These are phyloP conservation scores for Atethmia centrago DNA, from an alignment of 2,888 invertebrate genomes.

Conservation along the genomic window DNA sequence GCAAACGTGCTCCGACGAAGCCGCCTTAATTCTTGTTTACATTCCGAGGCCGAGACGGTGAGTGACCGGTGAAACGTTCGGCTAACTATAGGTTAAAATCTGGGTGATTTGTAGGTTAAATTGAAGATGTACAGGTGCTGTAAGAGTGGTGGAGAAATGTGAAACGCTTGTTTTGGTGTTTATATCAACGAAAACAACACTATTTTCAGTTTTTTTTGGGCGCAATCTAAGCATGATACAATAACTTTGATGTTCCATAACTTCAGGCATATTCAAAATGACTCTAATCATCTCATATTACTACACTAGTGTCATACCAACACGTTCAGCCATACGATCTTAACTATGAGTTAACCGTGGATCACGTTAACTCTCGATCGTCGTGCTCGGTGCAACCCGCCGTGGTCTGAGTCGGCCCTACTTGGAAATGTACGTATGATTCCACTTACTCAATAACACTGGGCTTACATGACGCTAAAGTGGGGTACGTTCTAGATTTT, in stretches of 20 bases:
- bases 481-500: constrained; percentile 21
- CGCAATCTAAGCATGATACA: neutral
- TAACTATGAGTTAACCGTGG: constrained; percentile 46
- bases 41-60: constrained; percentile 50
- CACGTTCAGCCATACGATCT: neutral
- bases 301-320: neutral
- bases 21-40: constrained; percentile 60
- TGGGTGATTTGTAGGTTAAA: neutral
- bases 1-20: constrained; percentile 56
- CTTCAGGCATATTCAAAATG: neutral
- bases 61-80: constrained; percentile 40
- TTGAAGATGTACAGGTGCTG: too few species aligned
- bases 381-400: constrained; percentile 67
- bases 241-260: neutral
- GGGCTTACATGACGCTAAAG: constrained; percentile 79
- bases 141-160: too few species aligned
- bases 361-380: constrained; percentile 54
- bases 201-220: too few species aligned
- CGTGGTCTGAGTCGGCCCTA: constrained; percentile 83
- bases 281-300: neutral
- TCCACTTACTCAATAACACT: constrained; percentile 83
- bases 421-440: constrained; percentile 90
- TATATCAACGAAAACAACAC: neutral
- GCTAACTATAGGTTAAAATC: constrained; percentile 32
- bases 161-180: neutral